A percentile compares a stretch with the other conserved stretches of the same genome.
These are phyloP conservation scores for Gadopsis bispinosus DNA, from an alignment of 2,797 vertebrate species.

Conservation along the genomic window DNA sequence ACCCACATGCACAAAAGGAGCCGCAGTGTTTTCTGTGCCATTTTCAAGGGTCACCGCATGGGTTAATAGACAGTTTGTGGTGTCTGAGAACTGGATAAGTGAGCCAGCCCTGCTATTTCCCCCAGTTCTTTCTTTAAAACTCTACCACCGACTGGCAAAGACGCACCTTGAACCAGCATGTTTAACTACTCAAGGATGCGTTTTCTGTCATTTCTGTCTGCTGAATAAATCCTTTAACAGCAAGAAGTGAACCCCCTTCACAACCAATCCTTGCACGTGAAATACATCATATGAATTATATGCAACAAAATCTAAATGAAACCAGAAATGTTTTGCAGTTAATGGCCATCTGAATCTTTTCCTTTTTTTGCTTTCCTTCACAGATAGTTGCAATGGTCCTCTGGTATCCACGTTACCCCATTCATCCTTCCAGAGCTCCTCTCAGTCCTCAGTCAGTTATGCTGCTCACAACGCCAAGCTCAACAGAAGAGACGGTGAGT, in stretches of 20 bases:
- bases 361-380: conserved; percentile 38
- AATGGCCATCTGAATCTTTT: neutral
- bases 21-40: conserved; percentile 41
- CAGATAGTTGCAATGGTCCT: conserved; percentile 94
- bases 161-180: conserved; percentile 46
- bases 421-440: conserved; percentile 92
- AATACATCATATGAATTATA: neutral
- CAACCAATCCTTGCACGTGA: neutral
- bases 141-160: conserved; percentile 46
- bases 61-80: conserved; percentile 80
- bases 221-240: conserved; percentile 1
- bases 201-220: conserved; percentile 38
- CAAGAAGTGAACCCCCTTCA: neutral
- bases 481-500: conserved; percentile 95
- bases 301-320: neutral
- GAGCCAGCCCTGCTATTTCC: conserved; percentile 62
- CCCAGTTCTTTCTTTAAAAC: conserved; percentile 54
- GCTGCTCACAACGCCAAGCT: conserved; percentile 92
- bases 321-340: neutral
- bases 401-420: conserved; percentile 88
- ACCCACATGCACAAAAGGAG: conserved; percentile 36
- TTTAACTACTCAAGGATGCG: conserved; percentile 31
- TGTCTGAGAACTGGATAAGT: conserved; percentile 67
- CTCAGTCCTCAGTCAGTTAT: conserved; percentile 89
- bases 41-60: conserved; percentile 72